Evolutionary conservation across 92 coral and sea anemone genomes (phyloP).

Genomic region (Diadumene lineata): DNA sequence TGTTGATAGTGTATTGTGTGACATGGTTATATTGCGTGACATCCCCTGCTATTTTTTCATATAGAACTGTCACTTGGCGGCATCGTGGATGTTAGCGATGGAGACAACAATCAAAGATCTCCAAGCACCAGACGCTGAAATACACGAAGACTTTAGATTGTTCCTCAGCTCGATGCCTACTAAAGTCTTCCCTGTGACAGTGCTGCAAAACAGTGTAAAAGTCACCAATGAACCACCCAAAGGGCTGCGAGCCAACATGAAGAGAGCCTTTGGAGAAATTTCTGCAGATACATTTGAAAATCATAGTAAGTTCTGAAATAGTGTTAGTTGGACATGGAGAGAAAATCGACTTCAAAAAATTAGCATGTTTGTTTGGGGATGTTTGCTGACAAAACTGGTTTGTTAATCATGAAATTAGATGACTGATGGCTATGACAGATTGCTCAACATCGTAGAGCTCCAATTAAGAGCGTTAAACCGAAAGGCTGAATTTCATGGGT

Average conservation of each 20-base stretch:
- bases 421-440: too few species aligned
- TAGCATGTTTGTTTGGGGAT: too few species aligned
- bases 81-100: constrained; percentile 99
- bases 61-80: constrained; percentile 96
- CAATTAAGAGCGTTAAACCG: too few species aligned
- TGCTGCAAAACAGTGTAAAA: constrained; percentile 97
- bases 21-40: neutral
- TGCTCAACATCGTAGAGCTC: too few species aligned
- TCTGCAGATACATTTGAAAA: constrained; percentile 87
- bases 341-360: too few species aligned
- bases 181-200: constrained; percentile 92
- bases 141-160: constrained; percentile 96
- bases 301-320: constrained; percentile 63
- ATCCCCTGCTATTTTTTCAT: neutral
- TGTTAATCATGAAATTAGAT: too few species aligned
- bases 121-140: constrained; percentile 83
- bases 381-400: too few species aligned
- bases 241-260: constrained; percentile 95
- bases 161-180: constrained; percentile 99
- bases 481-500: too few species aligned
- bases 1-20: too few species aligned
- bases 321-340: neutral
- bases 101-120: constrained; percentile 82
- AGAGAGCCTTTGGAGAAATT: constrained; percentile 96
- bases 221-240: constrained; percentile 99